These are phyloP conservation scores for Montipora capitata DNA, from an alignment of 92 coral and sea anemone species.

Conservation along the genomic window DNA sequence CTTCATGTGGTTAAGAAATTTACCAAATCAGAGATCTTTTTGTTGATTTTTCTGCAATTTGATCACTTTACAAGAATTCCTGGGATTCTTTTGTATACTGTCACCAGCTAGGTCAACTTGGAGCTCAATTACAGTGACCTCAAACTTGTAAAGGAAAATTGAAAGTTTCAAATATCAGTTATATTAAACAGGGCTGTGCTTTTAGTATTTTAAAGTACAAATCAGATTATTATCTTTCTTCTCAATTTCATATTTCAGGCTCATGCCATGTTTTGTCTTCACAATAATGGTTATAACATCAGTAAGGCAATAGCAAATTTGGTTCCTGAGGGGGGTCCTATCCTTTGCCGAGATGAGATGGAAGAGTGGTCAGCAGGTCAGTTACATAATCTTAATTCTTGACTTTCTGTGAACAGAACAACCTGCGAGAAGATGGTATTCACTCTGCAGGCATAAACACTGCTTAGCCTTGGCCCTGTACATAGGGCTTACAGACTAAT, in stretches of 20 bases:
- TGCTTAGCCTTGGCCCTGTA: no score
- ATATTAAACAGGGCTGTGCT: neutral
- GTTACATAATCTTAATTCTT: neutral
- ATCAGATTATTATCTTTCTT: neutral
- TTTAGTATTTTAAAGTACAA: no score
- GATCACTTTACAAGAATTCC: neutral
- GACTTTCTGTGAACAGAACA: no score
- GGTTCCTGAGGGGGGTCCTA: slow-evolving; percentile 99
- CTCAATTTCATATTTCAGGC: slow-evolving; percentile 63
- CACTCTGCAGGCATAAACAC: no score
- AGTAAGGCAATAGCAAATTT: slow-evolving; percentile 93
- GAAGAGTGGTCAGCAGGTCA: slow-evolving; percentile 99
- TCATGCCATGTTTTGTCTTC: slow-evolving; percentile 95
- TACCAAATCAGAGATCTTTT: neutral
- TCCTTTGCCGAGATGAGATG: slow-evolving; percentile 98
- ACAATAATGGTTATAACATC: slow-evolving; percentile 86
- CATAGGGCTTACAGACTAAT: no score
- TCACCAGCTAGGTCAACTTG: neutral
- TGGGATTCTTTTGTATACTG: neutral
- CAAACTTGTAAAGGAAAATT: neutral
- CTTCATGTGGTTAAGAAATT: neutral
- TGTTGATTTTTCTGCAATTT: neutral
- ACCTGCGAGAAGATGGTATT: no score
- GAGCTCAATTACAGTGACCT: neutral
- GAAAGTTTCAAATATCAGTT: neutral